Conservation (phyloP, 2,888 invertebrate species). For the Athrips mouffetella region DNA sequence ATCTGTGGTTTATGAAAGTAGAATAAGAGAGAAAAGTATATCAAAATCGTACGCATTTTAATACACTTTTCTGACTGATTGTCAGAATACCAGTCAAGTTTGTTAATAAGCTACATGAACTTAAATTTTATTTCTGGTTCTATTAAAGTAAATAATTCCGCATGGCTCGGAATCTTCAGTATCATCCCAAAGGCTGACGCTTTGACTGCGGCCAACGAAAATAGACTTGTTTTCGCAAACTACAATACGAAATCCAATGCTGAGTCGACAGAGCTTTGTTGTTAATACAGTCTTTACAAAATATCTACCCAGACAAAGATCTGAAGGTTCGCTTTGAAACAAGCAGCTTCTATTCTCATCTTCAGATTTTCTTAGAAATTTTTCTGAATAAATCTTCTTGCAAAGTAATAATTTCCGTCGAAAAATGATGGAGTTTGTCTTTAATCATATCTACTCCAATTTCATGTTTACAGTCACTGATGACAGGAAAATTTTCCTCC, state of each 20-base stretch:
- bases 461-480: neutral
- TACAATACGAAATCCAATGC: constrained; percentile 17
- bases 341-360: neutral
- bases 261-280: constrained; percentile 7
- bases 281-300: constrained; percentile 2
- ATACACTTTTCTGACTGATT: too few species aligned
- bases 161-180: constrained; percentile 52
- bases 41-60: too few species aligned
- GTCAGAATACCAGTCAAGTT: too few species aligned
- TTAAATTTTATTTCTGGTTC: too few species aligned
- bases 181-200: constrained; percentile 49
- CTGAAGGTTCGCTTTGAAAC: neutral
- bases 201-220: constrained; percentile 38
- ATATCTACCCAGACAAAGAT: neutral
- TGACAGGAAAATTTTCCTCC: neutral
- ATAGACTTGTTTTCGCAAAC: constrained; percentile 40
- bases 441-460: neutral
- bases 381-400: neutral
- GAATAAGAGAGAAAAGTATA: too few species aligned
- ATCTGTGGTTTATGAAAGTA: too few species aligned
- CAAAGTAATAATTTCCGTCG: neutral
- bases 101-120: too few species aligned
- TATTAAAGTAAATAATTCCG: constrained; percentile 61
- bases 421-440: neutral
- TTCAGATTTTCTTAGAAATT: neutral